Conservation (phyloP, 1,140 invertebrate species). For the Pachypeltis micranthus region DNA sequence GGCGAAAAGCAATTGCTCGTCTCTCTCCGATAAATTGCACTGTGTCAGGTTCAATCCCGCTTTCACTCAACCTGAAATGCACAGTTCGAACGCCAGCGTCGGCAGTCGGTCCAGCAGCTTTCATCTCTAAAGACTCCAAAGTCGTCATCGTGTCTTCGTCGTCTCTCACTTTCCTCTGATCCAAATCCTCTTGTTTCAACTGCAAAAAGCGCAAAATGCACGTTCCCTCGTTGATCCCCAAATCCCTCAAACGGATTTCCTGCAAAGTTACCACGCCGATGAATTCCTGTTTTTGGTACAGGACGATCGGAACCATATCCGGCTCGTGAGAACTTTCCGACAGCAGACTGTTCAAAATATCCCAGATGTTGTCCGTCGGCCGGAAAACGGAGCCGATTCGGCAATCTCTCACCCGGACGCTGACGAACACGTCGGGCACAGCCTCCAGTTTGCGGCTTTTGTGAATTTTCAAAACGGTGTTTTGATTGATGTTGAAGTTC, state of each 20-base stretch:
- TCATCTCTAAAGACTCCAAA: not conserved
- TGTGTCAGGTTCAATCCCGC: not conserved
- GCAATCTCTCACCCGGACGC: not conserved
- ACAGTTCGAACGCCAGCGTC: not conserved
- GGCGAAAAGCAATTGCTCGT: not conserved
- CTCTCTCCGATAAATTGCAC: not conserved
- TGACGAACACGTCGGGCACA: not conserved
- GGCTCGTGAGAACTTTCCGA: not conserved
- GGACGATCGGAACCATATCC: not conserved
- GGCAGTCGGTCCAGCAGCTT: not conserved
- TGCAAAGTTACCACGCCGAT: not conserved
- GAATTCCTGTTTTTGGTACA: not conserved
- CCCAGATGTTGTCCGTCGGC: not conserved
- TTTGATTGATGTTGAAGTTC: not conserved
- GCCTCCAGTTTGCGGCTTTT: not conserved
- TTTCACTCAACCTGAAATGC: not conserved
- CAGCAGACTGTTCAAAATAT: not conserved
- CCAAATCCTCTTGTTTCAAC: constrained; percentile 5
- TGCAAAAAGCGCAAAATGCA: not conserved
- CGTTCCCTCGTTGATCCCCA: not conserved
- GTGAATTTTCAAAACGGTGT: not conserved
- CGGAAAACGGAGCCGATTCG: not conserved
- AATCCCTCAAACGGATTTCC: not conserved
- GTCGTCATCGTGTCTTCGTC: not conserved
- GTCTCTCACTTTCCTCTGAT: not conserved